A percentile compares a stretch with the other conserved stretches of the same genome.
Evolutionary conservation across 2,797 vertebrate genomes (phyloP).

Genomic region (Falco novaeseelandiae): DNA sequence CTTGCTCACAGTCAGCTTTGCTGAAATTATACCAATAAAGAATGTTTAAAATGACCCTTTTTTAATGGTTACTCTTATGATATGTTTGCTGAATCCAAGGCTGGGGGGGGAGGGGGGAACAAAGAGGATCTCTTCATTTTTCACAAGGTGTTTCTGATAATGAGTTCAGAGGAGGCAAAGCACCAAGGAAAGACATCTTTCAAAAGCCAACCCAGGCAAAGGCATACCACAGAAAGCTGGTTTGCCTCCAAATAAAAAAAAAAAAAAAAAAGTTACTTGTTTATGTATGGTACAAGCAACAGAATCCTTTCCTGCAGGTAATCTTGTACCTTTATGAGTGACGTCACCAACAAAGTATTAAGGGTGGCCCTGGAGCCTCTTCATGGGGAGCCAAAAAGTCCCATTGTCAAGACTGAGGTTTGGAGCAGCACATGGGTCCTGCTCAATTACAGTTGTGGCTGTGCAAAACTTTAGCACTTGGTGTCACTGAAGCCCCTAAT

Average conservation of each 20-base stretch:
- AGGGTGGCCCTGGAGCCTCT: background rate
- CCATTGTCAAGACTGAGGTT: accelerated
- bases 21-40: constrained; percentile 21
- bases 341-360: background rate
- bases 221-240: background rate
- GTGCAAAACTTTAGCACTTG: background rate
- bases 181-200: background rate
- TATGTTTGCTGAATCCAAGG: background rate
- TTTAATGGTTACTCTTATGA: background rate
- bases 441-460: background rate
- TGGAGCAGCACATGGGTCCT: accelerated
- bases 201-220: background rate
- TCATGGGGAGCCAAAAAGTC: background rate
- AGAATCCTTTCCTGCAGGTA: background rate
- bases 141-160: constrained; percentile 35
- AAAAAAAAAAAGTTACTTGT: background rate
- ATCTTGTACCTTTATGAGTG: background rate
- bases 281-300: background rate
- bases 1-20: background rate
- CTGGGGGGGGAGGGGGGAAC: background rate
- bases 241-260: background rate
- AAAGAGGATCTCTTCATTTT: constrained; percentile 17
- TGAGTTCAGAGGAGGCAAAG: background rate
- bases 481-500: background rate
- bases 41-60: background rate